phyloP scores from a whole-genome alignment of 2,797 vertebrate species.

The Anomalospiza imberbis region DNA sequence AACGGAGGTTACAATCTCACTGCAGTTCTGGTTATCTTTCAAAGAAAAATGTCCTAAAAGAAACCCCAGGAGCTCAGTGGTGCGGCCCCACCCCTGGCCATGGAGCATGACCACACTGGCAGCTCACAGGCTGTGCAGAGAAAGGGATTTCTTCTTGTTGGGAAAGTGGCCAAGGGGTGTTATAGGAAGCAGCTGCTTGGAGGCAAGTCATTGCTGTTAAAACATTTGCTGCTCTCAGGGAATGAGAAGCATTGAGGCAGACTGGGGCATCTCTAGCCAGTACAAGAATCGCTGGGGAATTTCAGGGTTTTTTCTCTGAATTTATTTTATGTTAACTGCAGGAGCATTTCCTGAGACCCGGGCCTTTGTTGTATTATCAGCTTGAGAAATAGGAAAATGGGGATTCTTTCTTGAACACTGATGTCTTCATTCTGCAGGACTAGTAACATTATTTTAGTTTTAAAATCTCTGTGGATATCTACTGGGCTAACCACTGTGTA shows the following conservation, averaged over 20 bases:
- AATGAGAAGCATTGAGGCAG: neutral
- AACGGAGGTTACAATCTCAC: neutral
- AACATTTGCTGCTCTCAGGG: neutral
- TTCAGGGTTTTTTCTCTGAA: neutral
- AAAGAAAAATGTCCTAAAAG: conserved; percentile 39
- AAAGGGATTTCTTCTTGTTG: neutral
- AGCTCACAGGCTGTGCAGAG: neutral
- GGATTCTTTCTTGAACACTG: neutral
- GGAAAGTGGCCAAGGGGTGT: neutral
- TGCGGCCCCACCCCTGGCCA: neutral
- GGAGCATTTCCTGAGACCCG: neutral
- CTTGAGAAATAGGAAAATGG: neutral
- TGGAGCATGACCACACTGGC: neutral
- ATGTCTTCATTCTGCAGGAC: neutral
- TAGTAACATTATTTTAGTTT: neutral
- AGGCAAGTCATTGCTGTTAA: neutral
- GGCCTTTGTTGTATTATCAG: neutral
- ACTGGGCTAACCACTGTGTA: neutral
- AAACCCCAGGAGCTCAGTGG: neutral
- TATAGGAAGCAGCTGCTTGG: neutral
- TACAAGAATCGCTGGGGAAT: neutral
- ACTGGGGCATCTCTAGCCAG: neutral
- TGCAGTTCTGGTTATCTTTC: conserved; percentile 13
- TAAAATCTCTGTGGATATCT: neutral
- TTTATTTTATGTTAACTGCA: neutral